Evolutionary conservation across 2,113 vertebrate genomes (phyloP), one percentile per base, ranked within the genome.

Genomic region (Potamarius usumacintae): DNA sequence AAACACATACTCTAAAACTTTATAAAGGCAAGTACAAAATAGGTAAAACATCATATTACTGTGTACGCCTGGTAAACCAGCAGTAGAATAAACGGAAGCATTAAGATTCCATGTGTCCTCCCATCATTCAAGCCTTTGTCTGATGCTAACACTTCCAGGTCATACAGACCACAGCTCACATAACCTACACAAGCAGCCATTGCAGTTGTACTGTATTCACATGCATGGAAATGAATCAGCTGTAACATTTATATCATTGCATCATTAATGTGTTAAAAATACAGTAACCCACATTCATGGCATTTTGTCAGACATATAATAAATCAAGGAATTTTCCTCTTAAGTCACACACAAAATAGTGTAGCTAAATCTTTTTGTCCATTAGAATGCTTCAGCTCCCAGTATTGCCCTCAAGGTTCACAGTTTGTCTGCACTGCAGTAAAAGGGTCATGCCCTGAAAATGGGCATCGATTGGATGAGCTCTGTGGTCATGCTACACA

Each of bases 401-500:
- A 82, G 69, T n/a, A 71, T 76, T 82, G 83, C 87, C 83, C 89
- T 72, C 34, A 30, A 79, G 89, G 71, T 55, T 84, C 69, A 71
- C 85, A 83, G 69, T 85, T 89, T 82, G 82, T 89, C 78, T 82
- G 77, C 77, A 10, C 58, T 27, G 84, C 78, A 78, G 89, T 90
- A 90, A 90, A 82, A 84, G 87, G 89, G 89, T 90, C 89, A 89
- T 87, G 78, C 89, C 88, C 87, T 78, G 78, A 89, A 90, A 90
- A 89, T 85, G 85, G 87, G 82, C 87, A 89, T 90, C 71, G 85
- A 90, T 89, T 90, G 87, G 87, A 85, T 85, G 83, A 87, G 89
- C 83, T 89, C 85, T 62, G 82, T 50, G 82, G 87, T 88, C 89
- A 90, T 27, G 78, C 87, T 85, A 85, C 85, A 60, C 77, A 18